Base-by-base conservation (phyloP, 2,797 vertebrate species). In the Helarctos malayanus region DNA sequence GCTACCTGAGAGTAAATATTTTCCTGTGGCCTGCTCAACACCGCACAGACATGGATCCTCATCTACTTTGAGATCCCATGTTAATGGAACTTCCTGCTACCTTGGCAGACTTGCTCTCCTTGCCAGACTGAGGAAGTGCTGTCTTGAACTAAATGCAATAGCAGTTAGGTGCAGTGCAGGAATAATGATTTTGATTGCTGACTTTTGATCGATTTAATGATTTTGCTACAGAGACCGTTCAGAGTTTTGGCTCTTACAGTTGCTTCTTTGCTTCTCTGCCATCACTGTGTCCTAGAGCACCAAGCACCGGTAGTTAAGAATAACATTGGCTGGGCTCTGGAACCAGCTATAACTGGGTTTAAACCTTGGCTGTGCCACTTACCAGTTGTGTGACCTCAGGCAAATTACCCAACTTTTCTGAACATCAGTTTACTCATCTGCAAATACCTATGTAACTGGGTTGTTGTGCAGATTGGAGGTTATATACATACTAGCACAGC, bases 361-460 rank as follows among this genome's bases (percentile, higher is more conserved):
- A 35, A 83, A 61, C n/a, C 68, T 84, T 65, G 5, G 10, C 56
- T 78, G 11, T 76, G 63, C 35, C 57, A 71, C 47, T 65, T 32
- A 32, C 32, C 71, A 93, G 92, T 87, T 92, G 38, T 84, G 79
- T 73, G 61, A 89, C 84, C 52, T 69, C 38, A 45, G 59, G 79
- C 61, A 91, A 78, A 38, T 86, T 89, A 57, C 73, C 38, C 76
- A 87, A 61, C 71, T 19, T 38, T 61, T 45, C 76, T 52, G 71
- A 88, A 14, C 47, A 49, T 85, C 69, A 41, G 32, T 47, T 83
- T 87, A 63, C 7, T 45, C 23, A 23, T 65, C 45, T 92, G 38
- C 47, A 59, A 68, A 59, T 54, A 16, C 10, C 47, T n/a, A 6
- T 23, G 21, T 32, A 13, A 65, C n/a, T 41, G 35, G 54, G 47